Percentiles rank a stretch among this genome's conserved stretches.
Evolutionary conservation across 1,140 invertebrate genomes (phyloP).

Genomic region (Bombus consobrinus): DNA sequence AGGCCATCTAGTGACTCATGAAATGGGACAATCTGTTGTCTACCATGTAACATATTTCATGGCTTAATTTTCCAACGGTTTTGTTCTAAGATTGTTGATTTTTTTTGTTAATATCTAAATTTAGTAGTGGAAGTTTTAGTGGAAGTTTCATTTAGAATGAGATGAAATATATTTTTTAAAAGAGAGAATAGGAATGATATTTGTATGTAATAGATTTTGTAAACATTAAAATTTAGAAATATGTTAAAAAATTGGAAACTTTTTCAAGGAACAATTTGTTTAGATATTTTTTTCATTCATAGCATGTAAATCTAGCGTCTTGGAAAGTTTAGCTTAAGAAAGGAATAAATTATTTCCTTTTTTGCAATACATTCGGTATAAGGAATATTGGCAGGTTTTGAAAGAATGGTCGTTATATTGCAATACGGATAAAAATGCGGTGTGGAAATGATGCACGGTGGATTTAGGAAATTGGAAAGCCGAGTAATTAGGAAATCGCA

Average conservation of each 20-base stretch:
- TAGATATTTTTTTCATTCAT: too few species aligned
- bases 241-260: too few species aligned
- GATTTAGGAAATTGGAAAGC: constrained; percentile 4
- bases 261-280: too few species aligned
- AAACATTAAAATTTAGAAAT: too few species aligned
- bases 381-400: not conserved
- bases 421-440: not conserved
- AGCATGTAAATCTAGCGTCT: too few species aligned
- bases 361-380: not conserved
- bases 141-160: not conserved
- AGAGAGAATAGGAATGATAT: too few species aligned
- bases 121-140: not conserved
- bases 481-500: not conserved
- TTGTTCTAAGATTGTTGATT: not conserved
- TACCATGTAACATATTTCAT: not conserved
- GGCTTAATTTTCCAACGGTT: not conserved
- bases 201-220: too few species aligned
- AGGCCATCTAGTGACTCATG: not conserved
- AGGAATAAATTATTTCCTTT: not conserved
- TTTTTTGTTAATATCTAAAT: too few species aligned
- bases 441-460: not conserved
- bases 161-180: too few species aligned
- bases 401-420: not conserved
- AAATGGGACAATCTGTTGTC: not conserved
- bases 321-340: too few species aligned